Base-by-base conservation (phyloP, 64 coral and sea anemone genomes). In the Orbicella faveolata region DNA sequence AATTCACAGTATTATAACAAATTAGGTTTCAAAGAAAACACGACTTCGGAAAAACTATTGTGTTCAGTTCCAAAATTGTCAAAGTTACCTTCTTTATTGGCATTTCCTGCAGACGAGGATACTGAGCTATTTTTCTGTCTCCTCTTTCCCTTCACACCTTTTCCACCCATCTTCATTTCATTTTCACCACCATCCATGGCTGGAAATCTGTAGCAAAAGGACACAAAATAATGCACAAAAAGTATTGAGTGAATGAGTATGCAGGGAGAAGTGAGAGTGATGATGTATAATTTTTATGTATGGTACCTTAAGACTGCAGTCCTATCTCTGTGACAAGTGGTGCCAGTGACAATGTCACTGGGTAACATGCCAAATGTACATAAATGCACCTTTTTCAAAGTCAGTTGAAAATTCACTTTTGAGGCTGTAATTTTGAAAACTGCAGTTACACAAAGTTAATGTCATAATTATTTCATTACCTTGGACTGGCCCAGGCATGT, bases 401-500 rank as follows among this genome's bases (percentile, higher is more conserved):
- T 57, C 54, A 57, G 54, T 41, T 41, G 39, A 41, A 41, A 41
- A 2, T 4, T 41, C 39, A 41, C 2, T 41, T 41, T 41, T 41
- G 39, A 41, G 39, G 54, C 13, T 6, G 7, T 57, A 57, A 57
- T 4, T 57, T 57, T 57, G 1, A 57, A 57, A 57, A 59, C 15
- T 15, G 13, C 10, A 14, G 15, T 16, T 34, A 9, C 13, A 74
- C 73, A n/a, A 75, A 75, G 1, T 75, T 16, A n/a, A 34, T 75
- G 34, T 12, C 16, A 39, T 2, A 9, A 33, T 35, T 14, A n/a
- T 7, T 23, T 8, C 7, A 64, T 1, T 97, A 98, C 96, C 94
- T 93, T 75, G 96, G 96, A 79, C 65, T 93, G 21, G 96, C 96
- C 96, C 96, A 98, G 23, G 90, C 90, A 90, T 98, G 93, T 9